These are phyloP conservation scores for Pygoscelis antarcticus DNA, from an alignment of 2,113 vertebrate genomes.

Conservation along the genomic window DNA sequence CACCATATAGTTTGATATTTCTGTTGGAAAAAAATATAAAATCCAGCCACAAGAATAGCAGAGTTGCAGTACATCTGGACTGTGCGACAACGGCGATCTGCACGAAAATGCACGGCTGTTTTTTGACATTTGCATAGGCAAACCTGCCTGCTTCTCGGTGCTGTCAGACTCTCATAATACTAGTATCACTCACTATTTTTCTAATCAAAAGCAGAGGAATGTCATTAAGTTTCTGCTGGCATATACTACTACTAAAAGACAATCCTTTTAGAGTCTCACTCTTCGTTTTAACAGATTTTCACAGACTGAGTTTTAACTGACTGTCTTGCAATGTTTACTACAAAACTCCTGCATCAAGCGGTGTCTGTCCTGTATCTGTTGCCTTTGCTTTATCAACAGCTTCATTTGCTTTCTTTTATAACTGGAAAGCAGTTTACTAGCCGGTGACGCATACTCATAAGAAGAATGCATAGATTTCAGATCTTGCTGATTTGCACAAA, in stretches of 20 bases:
- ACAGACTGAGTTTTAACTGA: background rate
- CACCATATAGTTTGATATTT: background rate
- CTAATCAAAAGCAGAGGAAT: background rate
- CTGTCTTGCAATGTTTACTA: background rate
- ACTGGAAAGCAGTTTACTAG: background rate
- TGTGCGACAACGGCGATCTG: background rate
- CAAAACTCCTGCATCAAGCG: background rate
- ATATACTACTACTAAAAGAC: background rate
- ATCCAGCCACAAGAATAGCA: background rate
- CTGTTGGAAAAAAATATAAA: background rate
- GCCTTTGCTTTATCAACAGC: background rate
- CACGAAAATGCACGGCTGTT: background rate
- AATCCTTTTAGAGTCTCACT: background rate
- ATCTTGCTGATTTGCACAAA: constrained; percentile 61
- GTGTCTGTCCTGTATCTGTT: background rate
- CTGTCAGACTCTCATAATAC: background rate
- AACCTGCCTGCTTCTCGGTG: background rate
- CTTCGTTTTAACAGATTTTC: background rate
- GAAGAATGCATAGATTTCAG: constrained; percentile 39
- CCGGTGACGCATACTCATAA: background rate
- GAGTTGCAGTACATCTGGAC: background rate
- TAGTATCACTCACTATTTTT: background rate
- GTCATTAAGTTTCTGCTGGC: background rate
- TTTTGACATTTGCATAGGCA: background rate
- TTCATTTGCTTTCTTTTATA: background rate